phyloP scores from a whole-genome alignment of 2,888 invertebrate genomes.

The Aquatica leii region DNA sequence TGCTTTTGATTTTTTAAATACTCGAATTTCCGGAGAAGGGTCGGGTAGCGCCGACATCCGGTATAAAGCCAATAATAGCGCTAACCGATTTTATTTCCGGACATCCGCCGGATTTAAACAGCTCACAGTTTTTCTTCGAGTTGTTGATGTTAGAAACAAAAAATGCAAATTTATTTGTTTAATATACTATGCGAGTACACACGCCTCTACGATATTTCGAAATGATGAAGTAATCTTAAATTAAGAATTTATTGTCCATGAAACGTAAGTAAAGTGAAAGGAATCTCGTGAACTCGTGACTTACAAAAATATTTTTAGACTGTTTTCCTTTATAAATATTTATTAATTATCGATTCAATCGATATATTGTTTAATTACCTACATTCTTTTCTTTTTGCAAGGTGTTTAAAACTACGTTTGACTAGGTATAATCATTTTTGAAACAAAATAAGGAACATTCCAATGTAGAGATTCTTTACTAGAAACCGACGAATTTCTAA shows the following conservation, averaged over 20 bases:
- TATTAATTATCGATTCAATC: constrained; percentile 6
- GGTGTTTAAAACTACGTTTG: too few relatives aligned
- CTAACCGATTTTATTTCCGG: constrained; percentile 41
- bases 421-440: too few relatives aligned
- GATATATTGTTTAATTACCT: too few relatives aligned
- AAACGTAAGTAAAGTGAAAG: constrained; percentile 26
- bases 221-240: constrained; percentile 12
- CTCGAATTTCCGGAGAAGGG: constrained; percentile 10
- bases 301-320: constrained; percentile 8
- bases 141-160: not conserved
- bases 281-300: constrained; percentile 25
- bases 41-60: constrained; percentile 38
- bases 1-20: too few relatives aligned
- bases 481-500: too few relatives aligned
- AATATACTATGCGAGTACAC: too few relatives aligned
- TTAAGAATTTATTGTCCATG: constrained; percentile 22
- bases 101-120: constrained; percentile 29
- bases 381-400: too few relatives aligned
- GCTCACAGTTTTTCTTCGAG: constrained; percentile 3
- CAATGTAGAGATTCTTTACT: too few relatives aligned
- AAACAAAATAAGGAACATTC: too few relatives aligned
- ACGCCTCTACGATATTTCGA: constrained; percentile 6
- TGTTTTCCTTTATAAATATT: constrained; percentile 4
- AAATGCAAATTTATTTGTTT: not conserved
- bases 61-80: constrained; percentile 36